Base-by-base conservation (phyloP, 2,113 vertebrate species). In the Neotoma lepida region DNA sequence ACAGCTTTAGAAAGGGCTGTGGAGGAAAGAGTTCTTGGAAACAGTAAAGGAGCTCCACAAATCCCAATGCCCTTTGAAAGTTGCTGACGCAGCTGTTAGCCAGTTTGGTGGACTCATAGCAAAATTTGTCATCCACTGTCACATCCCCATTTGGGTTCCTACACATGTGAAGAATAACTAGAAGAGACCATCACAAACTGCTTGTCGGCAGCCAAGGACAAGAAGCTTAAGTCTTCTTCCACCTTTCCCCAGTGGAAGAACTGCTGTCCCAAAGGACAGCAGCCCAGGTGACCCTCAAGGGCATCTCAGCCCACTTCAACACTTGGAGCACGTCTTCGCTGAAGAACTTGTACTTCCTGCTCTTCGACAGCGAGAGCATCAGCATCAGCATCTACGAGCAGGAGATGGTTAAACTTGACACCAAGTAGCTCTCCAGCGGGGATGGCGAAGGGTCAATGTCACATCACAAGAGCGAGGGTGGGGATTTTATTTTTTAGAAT, bases 341-440 rank as follows among this genome's bases (percentile, higher is more conserved):
- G 99, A 99, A 99, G 98, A 99, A 99, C 97, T 99, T 99, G 98
- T 99, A 99, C 98, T 99, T 99, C 97, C 98, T 99, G 91, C 98
- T 99, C 98, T 99, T 99, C 13, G 99, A 99, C 99, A 99, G 99
- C 22, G 99, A 99, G 98, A 99, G 99, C 96, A 99, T 99, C 46
- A 99, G 99, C 76, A 99, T 99, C 97, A 9, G 49, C 49, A 49
- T 49, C 49, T 99, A 99, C 13, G 99, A 99, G 97, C 99, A 99
- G 98, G 99, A 99, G 99, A 99, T 99, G 99, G 99, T 99, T 98
- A 99, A 99, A 98, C 98, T 99, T 94, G 99, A 99, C 91, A 96
- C 98, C 95, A 99, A 99, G 98, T 99, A 99, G 4, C 95, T 94
- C 92, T 96, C 97, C 97, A 71, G 91, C 97, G n/a, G 89, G 96